Evolutionary conservation across 2,113 vertebrate species (phyloP), one percentile per base, ranked within the genome.

Genomic region (Axis porcinus): DNA sequence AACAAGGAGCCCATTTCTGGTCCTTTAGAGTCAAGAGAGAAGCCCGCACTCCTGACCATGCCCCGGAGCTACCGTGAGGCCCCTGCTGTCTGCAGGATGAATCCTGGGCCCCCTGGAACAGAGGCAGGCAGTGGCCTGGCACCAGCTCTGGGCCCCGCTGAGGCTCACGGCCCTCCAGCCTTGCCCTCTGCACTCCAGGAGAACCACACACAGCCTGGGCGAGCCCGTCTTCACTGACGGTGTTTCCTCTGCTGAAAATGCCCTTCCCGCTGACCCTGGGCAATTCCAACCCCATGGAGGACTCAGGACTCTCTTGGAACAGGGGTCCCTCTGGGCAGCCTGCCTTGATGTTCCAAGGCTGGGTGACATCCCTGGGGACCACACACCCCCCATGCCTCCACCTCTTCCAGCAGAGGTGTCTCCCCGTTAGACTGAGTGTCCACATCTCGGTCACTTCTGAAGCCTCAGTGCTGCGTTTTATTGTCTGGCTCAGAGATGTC

Each of bases 311-410:
- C 40, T 52, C 1, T 19, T 19, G 19, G 21, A 16, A 36, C 19
- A 27, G 76, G 2, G 33, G 14, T 23, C 50, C 28, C 78, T 40
- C 52, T 36, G 0, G 58, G 55, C 11, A 17, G 58, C 45, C 7
- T 0, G 3, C 17, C 33, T 43, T 12, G 19, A 8, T 8, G 30
- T 27, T 28, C 55, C 4, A 17, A 30, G 45, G 30, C 47, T 36
- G 43, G 40, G 27, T 8, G 36, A 16, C 28, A 16, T 1, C 57
- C 17, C 28, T 0, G 19, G 25, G 23, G 36, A 13, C 62, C 57
- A 19, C 19, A 1, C 17, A 6, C 0, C 1, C 58, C n/a, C 1
- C 0, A 0, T 7, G 16, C 25, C n/a, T 47, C 60, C 36, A 47
- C 8, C 86, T 55, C 57, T 2, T 23, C 67, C 3, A 1, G 13